Evolutionary conservation across 1,140 invertebrate genomes (phyloP).

Genomic region (Philaenus spumarius): DNA sequence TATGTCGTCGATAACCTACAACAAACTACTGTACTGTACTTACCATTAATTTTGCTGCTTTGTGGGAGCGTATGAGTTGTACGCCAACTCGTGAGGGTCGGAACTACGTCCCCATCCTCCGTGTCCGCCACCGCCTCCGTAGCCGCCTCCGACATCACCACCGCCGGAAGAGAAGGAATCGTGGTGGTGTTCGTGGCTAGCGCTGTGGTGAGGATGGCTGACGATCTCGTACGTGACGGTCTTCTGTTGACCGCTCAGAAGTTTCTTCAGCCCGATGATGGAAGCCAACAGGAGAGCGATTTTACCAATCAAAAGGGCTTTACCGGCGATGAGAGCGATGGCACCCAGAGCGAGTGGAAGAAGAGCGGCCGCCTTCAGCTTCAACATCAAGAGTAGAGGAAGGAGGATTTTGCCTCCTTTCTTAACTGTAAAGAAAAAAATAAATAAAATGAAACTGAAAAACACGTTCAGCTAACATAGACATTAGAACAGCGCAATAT

Average conservation of each 20-base stretch:
- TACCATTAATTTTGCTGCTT: constrained; percentile 5
- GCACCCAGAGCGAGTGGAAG: constrained; percentile 67
- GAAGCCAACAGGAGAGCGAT: constrained; percentile 72
- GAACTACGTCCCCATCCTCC: constrained; percentile 61
- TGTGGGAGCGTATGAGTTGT: constrained; percentile 57
- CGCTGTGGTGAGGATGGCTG: constrained; percentile 67
- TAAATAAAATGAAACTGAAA: no score
- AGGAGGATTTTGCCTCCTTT: constrained; percentile 72
- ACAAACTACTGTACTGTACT: no score
- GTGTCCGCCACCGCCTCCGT: constrained; percentile 39
- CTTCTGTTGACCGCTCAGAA: constrained; percentile 60
- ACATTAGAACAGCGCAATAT: no score
- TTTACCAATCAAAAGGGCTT: constrained; percentile 75
- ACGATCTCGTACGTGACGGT: constrained; percentile 80
- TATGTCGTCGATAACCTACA: no score
- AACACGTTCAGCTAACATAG: no score
- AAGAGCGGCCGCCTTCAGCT: constrained; percentile 68
- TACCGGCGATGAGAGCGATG: constrained; percentile 75
- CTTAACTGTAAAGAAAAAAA: constrained; percentile 42
- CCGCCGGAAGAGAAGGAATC: constrained; percentile 42
- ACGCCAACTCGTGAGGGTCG: constrained; percentile 63
- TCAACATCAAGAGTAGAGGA: constrained; percentile 62
- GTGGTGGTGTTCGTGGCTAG: constrained; percentile 49
- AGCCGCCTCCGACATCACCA: constrained; percentile 21
- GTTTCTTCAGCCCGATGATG: constrained; percentile 74